phyloP scores from a whole-genome alignment of 92 coral and sea anemone genomes.

The Heteractis magnifica region DNA sequence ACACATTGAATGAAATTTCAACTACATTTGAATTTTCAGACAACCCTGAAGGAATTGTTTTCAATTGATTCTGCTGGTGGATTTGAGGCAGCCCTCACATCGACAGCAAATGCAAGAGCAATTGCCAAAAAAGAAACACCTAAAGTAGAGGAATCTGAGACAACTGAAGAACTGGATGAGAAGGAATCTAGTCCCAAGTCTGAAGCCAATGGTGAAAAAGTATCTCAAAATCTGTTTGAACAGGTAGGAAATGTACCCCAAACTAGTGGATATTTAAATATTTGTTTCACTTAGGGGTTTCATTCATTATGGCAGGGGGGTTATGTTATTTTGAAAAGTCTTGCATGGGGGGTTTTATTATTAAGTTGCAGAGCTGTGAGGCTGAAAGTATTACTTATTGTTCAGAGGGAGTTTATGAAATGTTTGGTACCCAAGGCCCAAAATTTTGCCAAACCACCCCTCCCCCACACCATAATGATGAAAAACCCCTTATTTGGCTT shows the following conservation, averaged over 20 bases:
- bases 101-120: neutral
- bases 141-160: neutral
- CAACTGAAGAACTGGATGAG: conserved; percentile 12
- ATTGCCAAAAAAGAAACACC: neutral
- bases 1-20: neutral
- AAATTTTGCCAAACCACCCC: too few relatives aligned
- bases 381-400: too few relatives aligned
- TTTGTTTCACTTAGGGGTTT: too few relatives aligned
- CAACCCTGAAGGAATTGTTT: conserved; percentile 76
- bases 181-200: conserved; percentile 31
- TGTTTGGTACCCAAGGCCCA: too few relatives aligned
- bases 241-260: conserved; percentile 45
- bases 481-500: too few relatives aligned
- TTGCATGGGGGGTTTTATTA: too few relatives aligned
- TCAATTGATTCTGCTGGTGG: conserved; percentile 57
- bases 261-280: neutral
- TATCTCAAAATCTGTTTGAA: conserved; percentile 69
- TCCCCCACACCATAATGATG: too few relatives aligned
- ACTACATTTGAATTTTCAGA: conserved; percentile 22
- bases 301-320: too few relatives aligned
- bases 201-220: conserved; percentile 37
- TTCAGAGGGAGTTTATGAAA: too few relatives aligned
- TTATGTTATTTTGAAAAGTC: too few relatives aligned
- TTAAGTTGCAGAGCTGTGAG: too few relatives aligned
- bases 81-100: conserved; percentile 23